These are phyloP conservation scores for Chlorospingus semifuscus DNA, from an alignment of 2,797 vertebrate genomes.

Conservation along the genomic window DNA sequence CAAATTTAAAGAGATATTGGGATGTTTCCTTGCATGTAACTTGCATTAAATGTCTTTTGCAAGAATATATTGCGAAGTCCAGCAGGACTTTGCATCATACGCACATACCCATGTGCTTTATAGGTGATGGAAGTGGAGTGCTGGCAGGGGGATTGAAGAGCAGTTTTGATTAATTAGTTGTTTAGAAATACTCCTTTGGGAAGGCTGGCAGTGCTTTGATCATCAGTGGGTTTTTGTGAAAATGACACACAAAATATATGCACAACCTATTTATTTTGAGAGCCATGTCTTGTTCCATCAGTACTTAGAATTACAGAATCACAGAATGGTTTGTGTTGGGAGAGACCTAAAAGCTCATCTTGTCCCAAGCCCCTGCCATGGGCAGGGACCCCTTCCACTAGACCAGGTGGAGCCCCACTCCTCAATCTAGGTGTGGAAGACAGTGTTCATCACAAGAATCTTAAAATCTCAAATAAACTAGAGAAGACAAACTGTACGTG, in stretches of 20 bases:
- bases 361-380: background rate
- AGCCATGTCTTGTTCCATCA: background rate
- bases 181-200: background rate
- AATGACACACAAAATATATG: background rate
- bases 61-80: background rate
- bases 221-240: background rate
- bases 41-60: background rate
- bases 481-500: background rate
- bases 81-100: background rate
- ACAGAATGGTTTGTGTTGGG: background rate
- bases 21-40: background rate
- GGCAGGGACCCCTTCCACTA: background rate
- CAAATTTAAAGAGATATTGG: slow-evolving; percentile 5
- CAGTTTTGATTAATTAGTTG: background rate
- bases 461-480: background rate
- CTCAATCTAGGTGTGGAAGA: fast-evolving
- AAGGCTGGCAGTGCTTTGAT: background rate
- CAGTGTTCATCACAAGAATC: background rate
- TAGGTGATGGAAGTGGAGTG: background rate
- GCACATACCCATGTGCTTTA: fast-evolving
- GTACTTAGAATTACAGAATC: background rate
- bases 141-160: background rate
- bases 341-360: background rate
- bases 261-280: background rate
- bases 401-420: background rate